Percentiles rank a stretch among this genome's conserved stretches.
Evolutionary conservation across 2,113 vertebrate genomes (phyloP).

Genomic region (Tetraodon nigroviridis): DNA sequence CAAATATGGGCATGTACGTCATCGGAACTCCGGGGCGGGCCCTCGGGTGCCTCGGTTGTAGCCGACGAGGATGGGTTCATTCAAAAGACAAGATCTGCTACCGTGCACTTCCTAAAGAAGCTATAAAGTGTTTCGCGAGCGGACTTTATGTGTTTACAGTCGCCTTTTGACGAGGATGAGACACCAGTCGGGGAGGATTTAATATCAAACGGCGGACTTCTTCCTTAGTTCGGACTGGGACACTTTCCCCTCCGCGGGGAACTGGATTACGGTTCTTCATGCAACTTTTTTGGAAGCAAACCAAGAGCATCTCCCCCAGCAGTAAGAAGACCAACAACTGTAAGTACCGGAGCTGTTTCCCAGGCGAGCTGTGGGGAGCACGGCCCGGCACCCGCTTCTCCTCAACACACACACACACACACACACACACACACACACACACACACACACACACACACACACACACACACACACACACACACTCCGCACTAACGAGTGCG

Average conservation of each 20-base stretch:
- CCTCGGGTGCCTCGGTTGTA: conserved; percentile 62
- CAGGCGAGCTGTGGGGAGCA: no score
- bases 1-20: conserved; percentile 96
- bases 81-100: conserved; percentile 80
- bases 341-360: conserved; percentile 32
- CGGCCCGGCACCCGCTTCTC: no score
- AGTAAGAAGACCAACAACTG: conserved; percentile 54
- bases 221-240: conserved; percentile 27
- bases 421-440: no score
- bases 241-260: conserved; percentile 47
- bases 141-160: conserved; percentile 72
- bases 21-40: conserved; percentile 91
- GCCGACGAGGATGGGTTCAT: conserved; percentile 76
- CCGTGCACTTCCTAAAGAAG: conserved; percentile 47
- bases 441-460: no score
- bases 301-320: conserved; percentile 62
- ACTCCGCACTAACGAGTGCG: no score
- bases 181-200: conserved; percentile 41
- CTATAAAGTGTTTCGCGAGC: conserved; percentile 32
- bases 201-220: conserved; percentile 30
- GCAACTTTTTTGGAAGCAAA: conserved; percentile 80
- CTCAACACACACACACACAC: no score
- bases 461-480: no score
- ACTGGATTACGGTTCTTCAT: conserved; percentile 76
- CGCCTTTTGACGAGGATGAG: conserved; percentile 10